phyloP scores from a whole-genome alignment of 2,888 invertebrate genomes.

The Rotaria macrura region DNA sequence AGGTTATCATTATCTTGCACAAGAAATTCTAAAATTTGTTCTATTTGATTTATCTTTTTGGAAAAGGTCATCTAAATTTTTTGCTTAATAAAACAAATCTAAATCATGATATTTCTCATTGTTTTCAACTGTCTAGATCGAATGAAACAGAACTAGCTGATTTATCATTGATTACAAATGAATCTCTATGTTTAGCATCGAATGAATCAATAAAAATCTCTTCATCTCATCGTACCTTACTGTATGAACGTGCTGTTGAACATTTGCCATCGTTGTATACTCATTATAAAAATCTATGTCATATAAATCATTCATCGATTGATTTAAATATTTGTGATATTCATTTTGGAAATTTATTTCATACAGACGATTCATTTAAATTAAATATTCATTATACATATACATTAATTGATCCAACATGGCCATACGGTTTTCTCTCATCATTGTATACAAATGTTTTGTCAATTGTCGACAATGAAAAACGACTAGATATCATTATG shows the following conservation, averaged over 20 bases:
- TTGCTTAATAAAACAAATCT: too few relatives aligned
- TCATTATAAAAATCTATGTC: neutral
- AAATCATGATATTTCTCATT: neutral
- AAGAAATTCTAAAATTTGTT: neutral
- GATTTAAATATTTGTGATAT: neutral
- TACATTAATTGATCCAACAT: neutral
- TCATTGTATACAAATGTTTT: neutral
- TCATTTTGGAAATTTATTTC: neutral
- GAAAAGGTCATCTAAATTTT: neutral
- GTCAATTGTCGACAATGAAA: neutral
- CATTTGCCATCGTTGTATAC: neutral
- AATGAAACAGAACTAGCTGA: neutral
- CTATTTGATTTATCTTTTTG: neutral
- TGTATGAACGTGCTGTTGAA: neutral
- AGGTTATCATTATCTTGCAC: neutral
- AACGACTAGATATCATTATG: neutral
- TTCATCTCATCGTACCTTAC: neutral
- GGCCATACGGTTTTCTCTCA: conserved; percentile 5
- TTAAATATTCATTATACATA: neutral
- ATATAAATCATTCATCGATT: conserved; percentile 1
- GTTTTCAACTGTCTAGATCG: neutral
- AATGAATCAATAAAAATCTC: neutral
- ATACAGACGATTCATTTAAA: neutral
- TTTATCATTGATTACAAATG: neutral
- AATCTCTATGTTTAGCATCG: neutral